Percentiles rank a stretch among this genome's conserved stretches.
Evolutionary conservation across 2,888 invertebrate genomes (phyloP).

Genomic region (Megamerina dolium): DNA sequence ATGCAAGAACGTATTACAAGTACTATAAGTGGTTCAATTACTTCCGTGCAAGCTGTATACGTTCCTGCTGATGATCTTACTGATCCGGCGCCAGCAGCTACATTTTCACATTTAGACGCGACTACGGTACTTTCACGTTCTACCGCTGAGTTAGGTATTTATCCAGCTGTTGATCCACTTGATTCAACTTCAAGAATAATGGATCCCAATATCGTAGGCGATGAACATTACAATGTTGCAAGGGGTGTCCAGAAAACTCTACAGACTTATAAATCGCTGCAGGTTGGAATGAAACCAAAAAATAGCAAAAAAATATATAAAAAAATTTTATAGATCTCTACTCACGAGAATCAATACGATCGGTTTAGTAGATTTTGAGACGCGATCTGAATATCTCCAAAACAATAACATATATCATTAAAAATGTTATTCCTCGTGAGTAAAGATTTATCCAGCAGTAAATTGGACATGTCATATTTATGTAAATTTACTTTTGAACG

Average conservation of each 20-base stretch:
- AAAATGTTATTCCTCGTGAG: too few species aligned
- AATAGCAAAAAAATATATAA: not conserved
- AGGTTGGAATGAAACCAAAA: conserved; percentile 55
- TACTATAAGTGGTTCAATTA: conserved; percentile 76
- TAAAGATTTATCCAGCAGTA: too few species aligned
- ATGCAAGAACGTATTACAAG: conserved; percentile 76
- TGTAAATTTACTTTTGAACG: too few species aligned
- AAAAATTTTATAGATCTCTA: too few species aligned
- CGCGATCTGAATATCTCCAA: too few species aligned
- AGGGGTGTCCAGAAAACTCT: conserved; percentile 90
- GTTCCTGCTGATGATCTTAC: conserved; percentile 95
- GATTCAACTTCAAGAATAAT: conserved; percentile 93
- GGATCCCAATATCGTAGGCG: conserved; percentile 87
- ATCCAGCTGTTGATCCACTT: conserved; percentile 91
- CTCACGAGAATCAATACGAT: too few species aligned
- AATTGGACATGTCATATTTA: too few species aligned
- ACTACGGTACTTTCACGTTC: conserved; percentile 90
- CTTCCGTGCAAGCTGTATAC: conserved; percentile 92
- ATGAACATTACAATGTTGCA: conserved; percentile 83
- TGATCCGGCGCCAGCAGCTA: conserved; percentile 93
- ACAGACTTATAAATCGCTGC: conserved; percentile 62
- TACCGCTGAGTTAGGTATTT: conserved; percentile 88
- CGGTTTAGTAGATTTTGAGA: too few species aligned
- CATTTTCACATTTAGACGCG: conserved; percentile 94
- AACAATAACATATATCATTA: too few species aligned